Conservation (phyloP, 2,888 invertebrate genomes). For the Osedax frankpressi region DNA sequence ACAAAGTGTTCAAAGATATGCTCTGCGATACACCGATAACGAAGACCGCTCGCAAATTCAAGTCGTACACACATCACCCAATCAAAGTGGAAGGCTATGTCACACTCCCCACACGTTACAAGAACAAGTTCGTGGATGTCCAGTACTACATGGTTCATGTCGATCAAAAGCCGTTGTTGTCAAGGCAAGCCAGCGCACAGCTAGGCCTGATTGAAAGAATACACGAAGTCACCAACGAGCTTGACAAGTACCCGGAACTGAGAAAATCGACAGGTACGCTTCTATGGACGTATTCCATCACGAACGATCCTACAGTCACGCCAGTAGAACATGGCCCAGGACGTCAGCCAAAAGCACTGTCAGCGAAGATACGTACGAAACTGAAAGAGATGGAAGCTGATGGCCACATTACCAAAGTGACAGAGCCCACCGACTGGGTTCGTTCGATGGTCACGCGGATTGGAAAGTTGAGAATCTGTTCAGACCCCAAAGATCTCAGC, state of each 20-base stretch:
- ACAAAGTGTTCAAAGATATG: not conserved
- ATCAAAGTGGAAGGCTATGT: not conserved
- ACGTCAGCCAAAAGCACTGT: conserved; percentile 22
- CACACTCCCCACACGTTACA: not conserved
- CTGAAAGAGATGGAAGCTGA: conserved; percentile 28
- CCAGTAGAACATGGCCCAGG: conserved; percentile 4
- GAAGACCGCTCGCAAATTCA: conserved; percentile 1
- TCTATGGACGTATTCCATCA: too few species aligned
- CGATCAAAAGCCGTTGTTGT: not conserved
- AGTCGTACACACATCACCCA: not conserved
- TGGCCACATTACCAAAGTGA: conserved; percentile 25
- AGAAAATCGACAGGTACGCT: not conserved
- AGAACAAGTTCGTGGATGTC: not conserved
- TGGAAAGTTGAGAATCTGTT: conserved; percentile 28
- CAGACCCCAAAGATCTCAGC: conserved; percentile 28
- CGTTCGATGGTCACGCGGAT: conserved; percentile 28
- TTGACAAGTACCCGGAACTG: conserved; percentile 13
- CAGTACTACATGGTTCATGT: conserved; percentile 7
- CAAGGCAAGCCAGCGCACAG: conserved; percentile 4
- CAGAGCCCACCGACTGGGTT: conserved; percentile 29
- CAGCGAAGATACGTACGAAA: too few species aligned
- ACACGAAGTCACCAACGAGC: conserved; percentile 6
- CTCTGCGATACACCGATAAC: too few species aligned
- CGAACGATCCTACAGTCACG: not conserved
- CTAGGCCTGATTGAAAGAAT: conserved; percentile 5